Evolutionary conservation across 2,113 vertebrate genomes (phyloP), one percentile per base, ranked within the genome.

Genomic region (Gambusia holbrooki): DNA sequence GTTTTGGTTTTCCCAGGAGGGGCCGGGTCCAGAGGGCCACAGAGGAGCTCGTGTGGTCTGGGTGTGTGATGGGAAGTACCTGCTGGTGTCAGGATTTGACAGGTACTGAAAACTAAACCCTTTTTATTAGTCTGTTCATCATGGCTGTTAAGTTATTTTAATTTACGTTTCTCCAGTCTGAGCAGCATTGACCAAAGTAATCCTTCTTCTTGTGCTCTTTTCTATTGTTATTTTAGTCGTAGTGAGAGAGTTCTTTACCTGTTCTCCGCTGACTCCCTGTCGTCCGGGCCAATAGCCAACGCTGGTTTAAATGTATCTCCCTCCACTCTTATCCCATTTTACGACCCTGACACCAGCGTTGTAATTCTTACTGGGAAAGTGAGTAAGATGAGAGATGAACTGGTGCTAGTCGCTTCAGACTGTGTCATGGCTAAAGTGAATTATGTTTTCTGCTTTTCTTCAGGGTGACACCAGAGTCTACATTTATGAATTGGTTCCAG

Each of bases 11-110:
- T 40, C 2, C 2, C 82, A 99, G 98, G 96, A 98, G 73, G 98
- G 97, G 1, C 94, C 94, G 0, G 98, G 97, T 32, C 98, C 98
- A 0, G 95, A 96, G 67, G 98, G 98, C 12, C 90, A 93, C 84
- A 95, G 97, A 0, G 98, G 98, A 62, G 98, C 97, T 0, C 97
- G 98, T 4, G 67, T 97, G 32, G 93, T 97, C 65, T 99, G 98
- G 98, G 97, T 97, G 60, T 97, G 96, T 5, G 88, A 92, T 1
- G 96, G 96, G 0, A 92, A 90, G 66, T 95, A 93, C 86, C 92
- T 99, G 71, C 86, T 99, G 85, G 97, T 97, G 54, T 97, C 97
- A 0, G 98, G 98, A 89, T 99, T 99, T 58, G 95, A 99, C 92
- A 95, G 96, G 98, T 98, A 73, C 91, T 83, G 1, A 12, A 72